Evolutionary conservation across 1,140 invertebrate species (phyloP).

Genomic region (Zaprionus tsacasi): DNA sequence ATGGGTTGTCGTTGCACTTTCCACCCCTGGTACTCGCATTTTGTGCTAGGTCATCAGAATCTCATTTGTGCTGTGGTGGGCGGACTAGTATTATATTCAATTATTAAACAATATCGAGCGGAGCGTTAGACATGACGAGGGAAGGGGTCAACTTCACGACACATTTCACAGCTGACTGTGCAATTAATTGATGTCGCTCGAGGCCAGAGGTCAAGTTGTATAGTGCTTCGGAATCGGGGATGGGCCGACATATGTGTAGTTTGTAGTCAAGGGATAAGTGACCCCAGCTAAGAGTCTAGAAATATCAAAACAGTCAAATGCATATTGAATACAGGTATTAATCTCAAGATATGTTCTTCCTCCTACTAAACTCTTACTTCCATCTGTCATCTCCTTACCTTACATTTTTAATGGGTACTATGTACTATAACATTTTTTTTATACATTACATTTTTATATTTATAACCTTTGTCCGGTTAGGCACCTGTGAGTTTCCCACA

Average conservation of each 20-base stretch:
- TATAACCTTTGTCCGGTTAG: background rate
- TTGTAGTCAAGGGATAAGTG: too few species aligned
- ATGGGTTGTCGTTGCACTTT: background rate
- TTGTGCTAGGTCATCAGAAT: slow-evolving; percentile 33
- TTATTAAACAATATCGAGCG: slow-evolving; percentile 51
- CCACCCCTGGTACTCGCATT: background rate
- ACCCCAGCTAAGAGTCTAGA: too few species aligned
- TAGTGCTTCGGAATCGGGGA: background rate
- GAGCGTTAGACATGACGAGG: background rate
- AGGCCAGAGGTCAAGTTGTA: slow-evolving; percentile 9
- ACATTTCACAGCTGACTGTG: slow-evolving; percentile 17
- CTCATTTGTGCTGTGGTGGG: slow-evolving; percentile 30
- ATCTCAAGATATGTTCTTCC: background rate
- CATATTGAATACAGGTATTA: too few species aligned
- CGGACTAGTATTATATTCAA: slow-evolving; percentile 32
- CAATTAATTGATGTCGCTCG: slow-evolving; percentile 45
- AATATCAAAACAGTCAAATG: too few species aligned
- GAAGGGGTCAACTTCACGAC: slow-evolving; percentile 15
- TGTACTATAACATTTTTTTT: background rate
- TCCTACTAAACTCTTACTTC: too few species aligned
- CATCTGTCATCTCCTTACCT: background rate
- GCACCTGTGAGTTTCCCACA: background rate
- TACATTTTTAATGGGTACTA: background rate
- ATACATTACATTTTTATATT: background rate
- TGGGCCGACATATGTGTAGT: background rate